Base-by-base conservation (phyloP, 2,888 invertebrate genomes). In the Troides helena region DNA sequence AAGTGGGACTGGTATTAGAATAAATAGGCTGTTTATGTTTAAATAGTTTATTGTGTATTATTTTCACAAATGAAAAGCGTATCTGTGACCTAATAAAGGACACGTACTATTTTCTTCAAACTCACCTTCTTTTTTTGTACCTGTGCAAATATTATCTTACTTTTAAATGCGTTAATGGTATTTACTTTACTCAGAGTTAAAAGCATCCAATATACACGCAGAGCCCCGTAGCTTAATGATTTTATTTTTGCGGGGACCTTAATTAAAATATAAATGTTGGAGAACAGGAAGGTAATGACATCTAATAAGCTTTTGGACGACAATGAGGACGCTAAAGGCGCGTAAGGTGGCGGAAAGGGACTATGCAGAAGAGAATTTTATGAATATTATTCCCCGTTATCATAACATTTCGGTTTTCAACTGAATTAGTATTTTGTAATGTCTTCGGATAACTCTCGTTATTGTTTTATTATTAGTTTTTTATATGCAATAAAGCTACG, bases 261-360 rank as follows among this genome's bases (percentile, higher is more conserved):
- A 78, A 80, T 79, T 79, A 79, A 76, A 77, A 78, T 78, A 74
- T 75, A 78, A 78, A 78, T 76, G 77, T 72, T 77, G 73, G 74
- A 78, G 76, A 78, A 77, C 78, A 76, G 79, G 75, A 77, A 78
- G 80, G 80, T 81, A 84, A 82, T 81, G 80, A 79, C 77, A 73
- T 75, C 79, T 83, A 85, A 84, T 85, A 84, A 85, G 82, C 82
- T 79, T 80, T 78, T 69, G 74, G 77, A 74, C 76, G 78, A 77
- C 78, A 79, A 79, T 76, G 78, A 76, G 74, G 78, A 73, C 72
- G 77, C 77, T 75, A 76, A 80, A 80, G 74, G 77, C 76, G 74
- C 72, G 75, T 75, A 76, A 76, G 76, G 74, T 76, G 76, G 76
- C 76, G 76, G 72, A 72, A 76, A 75, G 78, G 77, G 78, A 78